phyloP scores from a whole-genome alignment of 2,113 vertebrate genomes.

The Hippocampus zosterae region DNA sequence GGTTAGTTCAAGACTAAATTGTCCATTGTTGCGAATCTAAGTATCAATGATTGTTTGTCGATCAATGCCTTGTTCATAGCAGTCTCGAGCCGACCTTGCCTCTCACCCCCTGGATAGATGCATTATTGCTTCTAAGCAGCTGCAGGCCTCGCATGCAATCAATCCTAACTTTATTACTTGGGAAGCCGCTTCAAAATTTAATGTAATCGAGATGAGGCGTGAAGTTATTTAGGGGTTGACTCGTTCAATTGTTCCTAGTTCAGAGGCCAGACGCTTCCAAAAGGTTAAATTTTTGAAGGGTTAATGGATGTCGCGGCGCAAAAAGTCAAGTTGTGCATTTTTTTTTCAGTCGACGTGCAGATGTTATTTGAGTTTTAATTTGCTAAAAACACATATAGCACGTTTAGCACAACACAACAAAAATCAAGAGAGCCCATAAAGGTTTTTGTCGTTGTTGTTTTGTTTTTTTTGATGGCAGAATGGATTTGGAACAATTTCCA shows the following conservation, averaged over 20 bases:
- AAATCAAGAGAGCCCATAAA: too few relatives aligned
- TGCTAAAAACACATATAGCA: neutral
- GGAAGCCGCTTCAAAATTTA: slow-evolving; percentile 56
- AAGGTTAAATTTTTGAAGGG: slow-evolving; percentile 6
- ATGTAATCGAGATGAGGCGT: slow-evolving; percentile 42
- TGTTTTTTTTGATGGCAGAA: too few relatives aligned
- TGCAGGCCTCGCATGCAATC: slow-evolving; percentile 36
- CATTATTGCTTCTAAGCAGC: slow-evolving; percentile 6
- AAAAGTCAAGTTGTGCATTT: neutral
- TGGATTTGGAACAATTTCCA: too few relatives aligned
- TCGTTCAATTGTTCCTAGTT: slow-evolving; percentile 6
- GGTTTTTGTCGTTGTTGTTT: too few relatives aligned
- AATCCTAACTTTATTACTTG: slow-evolving; percentile 59
- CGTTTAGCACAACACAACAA: neutral
- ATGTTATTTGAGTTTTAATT: neutral
- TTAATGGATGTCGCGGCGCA: slow-evolving; percentile 1
- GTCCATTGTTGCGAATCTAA: neutral
- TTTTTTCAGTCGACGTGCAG: neutral
- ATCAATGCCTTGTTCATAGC: neutral
- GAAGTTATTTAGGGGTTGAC: slow-evolving; percentile 47
- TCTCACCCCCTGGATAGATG: neutral
- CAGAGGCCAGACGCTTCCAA: neutral
- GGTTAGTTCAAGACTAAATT: too few relatives aligned
- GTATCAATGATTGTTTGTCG: neutral
- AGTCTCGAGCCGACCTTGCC: neutral